Percentiles rank a stretch among this genome's conserved stretches.
These are phyloP conservation scores for Porites cylindrica DNA, from an alignment of 92 coral and sea anemone species.

Conservation along the genomic window DNA sequence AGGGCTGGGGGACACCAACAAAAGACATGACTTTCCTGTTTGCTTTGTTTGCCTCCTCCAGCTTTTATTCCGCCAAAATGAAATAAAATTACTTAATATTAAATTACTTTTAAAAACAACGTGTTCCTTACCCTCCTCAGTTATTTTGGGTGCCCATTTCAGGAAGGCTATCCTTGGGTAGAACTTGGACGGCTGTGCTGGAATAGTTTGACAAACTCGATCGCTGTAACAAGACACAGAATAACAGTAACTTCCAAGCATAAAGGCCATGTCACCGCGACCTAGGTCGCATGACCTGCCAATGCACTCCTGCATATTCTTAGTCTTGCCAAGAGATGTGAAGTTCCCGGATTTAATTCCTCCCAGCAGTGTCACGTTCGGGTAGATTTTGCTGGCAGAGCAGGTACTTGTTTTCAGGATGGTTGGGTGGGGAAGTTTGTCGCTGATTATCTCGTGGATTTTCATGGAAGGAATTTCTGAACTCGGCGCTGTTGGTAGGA, in stretches of 20 bases:
- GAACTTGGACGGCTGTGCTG: slow-evolving; percentile 93
- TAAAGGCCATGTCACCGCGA: slow-evolving; percentile 93
- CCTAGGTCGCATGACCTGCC: slow-evolving; percentile 96
- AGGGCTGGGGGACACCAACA: too few relatives aligned
- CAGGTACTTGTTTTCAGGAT: slow-evolving; percentile 92
- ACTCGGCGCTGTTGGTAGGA: slow-evolving; percentile 73
- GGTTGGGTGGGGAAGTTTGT: slow-evolving; percentile 90
- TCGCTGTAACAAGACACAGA: slow-evolving; percentile 88
- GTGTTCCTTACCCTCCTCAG: slow-evolving; percentile 87
- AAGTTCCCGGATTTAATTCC: slow-evolving; percentile 97
- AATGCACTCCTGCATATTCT: slow-evolving; percentile 98
- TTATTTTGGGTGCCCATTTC: slow-evolving; percentile 96
- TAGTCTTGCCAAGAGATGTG: slow-evolving; percentile 90
- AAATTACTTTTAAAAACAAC: too few relatives aligned
- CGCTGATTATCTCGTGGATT: slow-evolving; percentile 92
- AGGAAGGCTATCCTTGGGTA: slow-evolving; percentile 88
- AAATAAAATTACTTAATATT: too few relatives aligned
- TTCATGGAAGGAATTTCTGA: slow-evolving; percentile 52
- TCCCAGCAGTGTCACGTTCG: slow-evolving; percentile 91
- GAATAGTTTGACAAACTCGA: slow-evolving; percentile 93
- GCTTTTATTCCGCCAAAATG: too few relatives aligned
- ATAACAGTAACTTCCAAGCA: slow-evolving; percentile 88
- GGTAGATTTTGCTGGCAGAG: slow-evolving; percentile 93
- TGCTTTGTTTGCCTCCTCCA: too few relatives aligned
- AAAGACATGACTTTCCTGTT: too few relatives aligned